A percentile compares a stretch with the other conserved stretches of the same genome.
phyloP scores from a whole-genome alignment of 1,140 invertebrate genomes.

The Vanessa tameamea region DNA sequence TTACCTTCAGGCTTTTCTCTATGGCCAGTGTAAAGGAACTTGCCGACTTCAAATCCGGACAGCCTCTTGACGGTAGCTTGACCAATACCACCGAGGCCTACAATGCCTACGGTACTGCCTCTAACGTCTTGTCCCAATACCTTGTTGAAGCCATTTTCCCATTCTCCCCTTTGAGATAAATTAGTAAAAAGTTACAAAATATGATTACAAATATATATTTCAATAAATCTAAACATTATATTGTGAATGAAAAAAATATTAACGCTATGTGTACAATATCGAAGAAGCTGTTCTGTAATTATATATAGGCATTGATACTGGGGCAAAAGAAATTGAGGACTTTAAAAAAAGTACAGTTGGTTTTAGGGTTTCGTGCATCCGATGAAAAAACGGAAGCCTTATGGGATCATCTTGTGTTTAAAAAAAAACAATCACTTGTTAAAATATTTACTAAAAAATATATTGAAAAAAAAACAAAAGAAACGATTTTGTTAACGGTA shows the following conservation, averaged over 20 bases:
- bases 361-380: no score
- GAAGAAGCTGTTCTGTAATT: no score
- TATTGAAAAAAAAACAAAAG: no score
- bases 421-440: neutral
- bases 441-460: neutral
- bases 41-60: constrained; percentile 85
- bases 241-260: no score
- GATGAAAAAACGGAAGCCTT: no score
- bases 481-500: no score
- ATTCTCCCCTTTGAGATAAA: constrained; percentile 82
- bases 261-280: no score
- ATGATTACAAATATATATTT: neutral
- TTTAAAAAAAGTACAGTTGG: no score
- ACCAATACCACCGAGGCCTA: constrained; percentile 91
- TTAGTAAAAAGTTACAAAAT: neutral
- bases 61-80: constrained; percentile 86
- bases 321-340: no score
- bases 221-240: no score
- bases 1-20: constrained; percentile 84
- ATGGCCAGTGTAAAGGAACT: constrained; percentile 87
- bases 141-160: constrained; percentile 86
- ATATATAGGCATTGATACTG: no score
- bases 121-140: constrained; percentile 84
- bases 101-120: constrained; percentile 89
- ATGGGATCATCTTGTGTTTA: no score